Conservation (phyloP, 2,888 invertebrate species). For the Teleiodes luculella region DNA sequence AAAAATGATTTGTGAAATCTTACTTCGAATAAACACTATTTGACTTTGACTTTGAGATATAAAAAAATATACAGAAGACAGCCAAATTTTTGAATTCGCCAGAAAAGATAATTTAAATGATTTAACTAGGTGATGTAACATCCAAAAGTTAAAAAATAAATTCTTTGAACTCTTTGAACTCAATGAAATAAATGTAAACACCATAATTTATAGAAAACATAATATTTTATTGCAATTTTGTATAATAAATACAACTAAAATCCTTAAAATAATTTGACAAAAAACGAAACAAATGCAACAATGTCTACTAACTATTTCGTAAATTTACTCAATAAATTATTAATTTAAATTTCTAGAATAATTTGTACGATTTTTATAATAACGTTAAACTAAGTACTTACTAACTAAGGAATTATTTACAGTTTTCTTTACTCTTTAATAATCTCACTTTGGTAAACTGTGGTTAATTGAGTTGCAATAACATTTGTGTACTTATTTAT, state of each 20-base stretch:
- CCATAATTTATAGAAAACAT: conserved; percentile 52
- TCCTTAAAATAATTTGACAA: conserved; percentile 60
- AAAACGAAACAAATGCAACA: conserved; percentile 76
- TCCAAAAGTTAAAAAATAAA: too few species aligned
- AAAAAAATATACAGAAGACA: too few species aligned
- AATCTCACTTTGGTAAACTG: conserved; percentile 81
- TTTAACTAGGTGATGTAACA: too few species aligned
- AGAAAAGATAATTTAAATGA: too few species aligned
- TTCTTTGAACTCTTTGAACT: too few species aligned
- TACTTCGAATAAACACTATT: too few species aligned
- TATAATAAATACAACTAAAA: conserved; percentile 70
- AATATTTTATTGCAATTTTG: conserved; percentile 60
- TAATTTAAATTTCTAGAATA: conserved; percentile 54
- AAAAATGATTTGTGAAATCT: too few species aligned
- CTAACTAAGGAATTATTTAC: conserved; percentile 45
- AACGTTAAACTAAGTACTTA: conserved; percentile 26
- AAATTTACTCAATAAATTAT: conserved; percentile 65
- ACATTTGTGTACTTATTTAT: conserved; percentile 31
- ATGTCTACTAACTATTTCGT: conserved; percentile 46
- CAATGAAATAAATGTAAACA: conserved; percentile 63
- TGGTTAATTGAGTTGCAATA: conserved; percentile 67
- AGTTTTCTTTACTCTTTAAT: conserved; percentile 60
- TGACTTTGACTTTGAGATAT: too few species aligned
- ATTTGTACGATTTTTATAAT: conserved; percentile 59
- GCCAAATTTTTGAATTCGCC: too few species aligned